Conservation (phyloP, 2,797 vertebrate species). For the Sebastes itinus region DNA sequence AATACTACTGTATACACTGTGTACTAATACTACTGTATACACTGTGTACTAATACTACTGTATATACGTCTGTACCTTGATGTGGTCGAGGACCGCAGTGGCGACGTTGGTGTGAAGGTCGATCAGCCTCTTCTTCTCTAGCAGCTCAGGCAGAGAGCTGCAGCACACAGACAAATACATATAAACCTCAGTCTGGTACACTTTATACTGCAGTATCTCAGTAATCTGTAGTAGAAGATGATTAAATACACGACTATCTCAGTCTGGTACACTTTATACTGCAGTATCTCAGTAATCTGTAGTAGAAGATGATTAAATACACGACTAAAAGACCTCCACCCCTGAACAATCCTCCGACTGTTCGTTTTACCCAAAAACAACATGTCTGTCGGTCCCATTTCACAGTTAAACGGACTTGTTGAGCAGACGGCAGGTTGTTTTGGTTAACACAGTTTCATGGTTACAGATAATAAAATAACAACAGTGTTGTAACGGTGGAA, state of each 20-base stretch:
- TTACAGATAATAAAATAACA: background rate
- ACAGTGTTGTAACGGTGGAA: background rate
- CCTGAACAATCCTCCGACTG: background rate
- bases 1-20: no score
- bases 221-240: no score
- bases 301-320: background rate
- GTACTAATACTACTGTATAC: no score
- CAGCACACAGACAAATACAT: background rate
- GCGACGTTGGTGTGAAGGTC: slow-evolving; percentile 99
- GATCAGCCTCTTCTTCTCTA: slow-evolving; percentile 98
- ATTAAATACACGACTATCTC: no score
- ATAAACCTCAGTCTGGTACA: background rate
- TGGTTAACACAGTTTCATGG: background rate
- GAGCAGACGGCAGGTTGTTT: background rate
- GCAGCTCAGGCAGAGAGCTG: slow-evolving; percentile 96
- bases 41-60: no score
- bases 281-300: background rate
- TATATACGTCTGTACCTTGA: slow-evolving; percentile 86
- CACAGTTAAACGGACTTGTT: background rate
- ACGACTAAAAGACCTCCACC: no score
- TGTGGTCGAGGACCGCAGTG: slow-evolving; percentile 96
- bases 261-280: no score
- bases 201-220: background rate
- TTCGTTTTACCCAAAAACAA: background rate
- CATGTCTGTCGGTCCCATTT: background rate